A percentile compares a stretch with the other conserved stretches of the same genome.
Conservation (phyloP, 2,113 vertebrate species). For the Spilogale gracilis region DNA sequence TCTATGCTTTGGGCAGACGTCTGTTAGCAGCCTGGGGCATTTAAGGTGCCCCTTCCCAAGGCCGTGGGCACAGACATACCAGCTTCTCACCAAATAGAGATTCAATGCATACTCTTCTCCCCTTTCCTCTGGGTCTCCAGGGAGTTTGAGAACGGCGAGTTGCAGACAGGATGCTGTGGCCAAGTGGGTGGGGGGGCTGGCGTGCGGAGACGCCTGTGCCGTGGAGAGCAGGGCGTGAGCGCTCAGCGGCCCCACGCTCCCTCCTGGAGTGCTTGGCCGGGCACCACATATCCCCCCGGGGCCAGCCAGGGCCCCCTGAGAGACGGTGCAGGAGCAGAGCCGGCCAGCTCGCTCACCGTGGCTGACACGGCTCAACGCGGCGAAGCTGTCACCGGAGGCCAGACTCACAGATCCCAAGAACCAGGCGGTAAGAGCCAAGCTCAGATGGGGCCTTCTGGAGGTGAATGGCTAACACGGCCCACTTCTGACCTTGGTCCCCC, state of each 20-base stretch:
- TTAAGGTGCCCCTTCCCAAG: rapidly evolving
- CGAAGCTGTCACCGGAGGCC: constrained; percentile 42
- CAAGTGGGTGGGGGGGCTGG: background rate
- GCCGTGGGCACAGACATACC: rapidly evolving
- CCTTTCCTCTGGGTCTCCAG: rapidly evolving
- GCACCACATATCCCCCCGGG: rapidly evolving
- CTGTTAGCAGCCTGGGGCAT: background rate
- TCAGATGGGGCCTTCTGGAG: constrained; percentile 39
- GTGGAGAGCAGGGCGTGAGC: background rate
- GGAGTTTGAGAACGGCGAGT: background rate
- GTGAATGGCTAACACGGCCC: background rate
- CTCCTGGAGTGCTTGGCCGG: background rate
- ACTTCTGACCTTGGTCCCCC: background rate
- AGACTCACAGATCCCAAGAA: constrained; percentile 38
- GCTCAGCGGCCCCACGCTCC: background rate
- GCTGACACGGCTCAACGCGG: background rate
- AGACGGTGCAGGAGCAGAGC: background rate
- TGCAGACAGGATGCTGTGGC: background rate
- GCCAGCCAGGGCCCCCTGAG: background rate
- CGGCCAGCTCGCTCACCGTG: background rate
- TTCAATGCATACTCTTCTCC: too few species aligned
- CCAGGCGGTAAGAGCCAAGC: constrained; percentile 9
- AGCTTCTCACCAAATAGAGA: rapidly evolving
- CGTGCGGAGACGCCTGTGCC: background rate
- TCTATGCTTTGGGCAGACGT: background rate